A percentile compares a stretch with the other conserved stretches of the same genome.
These are phyloP conservation scores for Hoplodrina ambigua DNA, from an alignment of 2,888 invertebrate species.

Conservation along the genomic window DNA sequence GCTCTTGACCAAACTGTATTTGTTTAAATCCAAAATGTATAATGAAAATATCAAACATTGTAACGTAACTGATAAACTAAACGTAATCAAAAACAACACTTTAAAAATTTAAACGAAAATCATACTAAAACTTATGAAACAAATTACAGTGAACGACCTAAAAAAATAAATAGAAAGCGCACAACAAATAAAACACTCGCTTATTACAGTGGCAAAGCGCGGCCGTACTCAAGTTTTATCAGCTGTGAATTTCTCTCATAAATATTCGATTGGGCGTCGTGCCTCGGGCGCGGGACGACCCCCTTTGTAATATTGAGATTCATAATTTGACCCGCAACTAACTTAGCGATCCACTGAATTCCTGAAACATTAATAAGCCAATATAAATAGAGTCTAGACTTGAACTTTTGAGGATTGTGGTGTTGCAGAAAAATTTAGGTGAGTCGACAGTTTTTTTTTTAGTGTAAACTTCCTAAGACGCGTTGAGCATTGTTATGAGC, in stretches of 20 bases:
- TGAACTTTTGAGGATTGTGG: not conserved
- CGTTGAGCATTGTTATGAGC: too few relatives aligned
- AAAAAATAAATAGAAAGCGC: conserved; percentile 54
- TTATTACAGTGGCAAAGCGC: conserved; percentile 72
- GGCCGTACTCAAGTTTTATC: conserved; percentile 79
- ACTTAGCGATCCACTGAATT: conserved; percentile 76
- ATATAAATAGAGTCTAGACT: conserved; percentile 63
- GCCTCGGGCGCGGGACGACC: conserved; percentile 68
- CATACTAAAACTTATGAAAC: conserved; percentile 33
- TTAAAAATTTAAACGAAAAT: conserved; percentile 12
- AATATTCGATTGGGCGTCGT: conserved; percentile 84
- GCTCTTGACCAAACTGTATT: too few relatives aligned
- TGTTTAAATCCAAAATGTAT: too few relatives aligned
- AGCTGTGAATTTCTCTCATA: conserved; percentile 88
- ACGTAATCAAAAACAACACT: not conserved
- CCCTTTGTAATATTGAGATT: conserved; percentile 83
- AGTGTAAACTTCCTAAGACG: too few relatives aligned
- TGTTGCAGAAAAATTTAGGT: not conserved
- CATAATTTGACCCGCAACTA: conserved; percentile 84
- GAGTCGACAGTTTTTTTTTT: not conserved
- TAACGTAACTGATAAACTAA: not conserved
- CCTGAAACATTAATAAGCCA: conserved; percentile 73
- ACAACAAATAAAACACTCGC: conserved; percentile 70
- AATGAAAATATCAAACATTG: too few relatives aligned
- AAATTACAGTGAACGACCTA: conserved; percentile 32